Percentiles rank a stretch among this genome's conserved stretches.
Conservation (phyloP, 2,888 invertebrate species). For the Siphonodentalium dalli region DNA sequence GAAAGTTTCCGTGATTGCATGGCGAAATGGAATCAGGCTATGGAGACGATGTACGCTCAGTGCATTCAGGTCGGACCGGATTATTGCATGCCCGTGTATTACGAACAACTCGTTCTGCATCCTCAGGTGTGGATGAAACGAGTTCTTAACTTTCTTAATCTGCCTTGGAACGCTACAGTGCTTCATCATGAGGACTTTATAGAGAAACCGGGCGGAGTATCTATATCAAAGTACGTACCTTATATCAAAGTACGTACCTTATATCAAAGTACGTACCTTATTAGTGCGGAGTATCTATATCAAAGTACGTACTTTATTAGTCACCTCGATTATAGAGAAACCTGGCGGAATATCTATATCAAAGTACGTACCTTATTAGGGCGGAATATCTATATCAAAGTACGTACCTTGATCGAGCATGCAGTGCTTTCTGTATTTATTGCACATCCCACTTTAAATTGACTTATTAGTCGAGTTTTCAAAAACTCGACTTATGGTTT, state of each 20-base stretch:
- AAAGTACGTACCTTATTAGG: no score
- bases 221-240: slow-evolving; percentile 85
- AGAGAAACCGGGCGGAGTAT: slow-evolving; percentile 92
- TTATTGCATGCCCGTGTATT: slow-evolving; percentile 87
- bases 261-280: no score
- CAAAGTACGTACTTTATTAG: no score
- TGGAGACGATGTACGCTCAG: slow-evolving; percentile 80
- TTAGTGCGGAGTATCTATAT: no score
- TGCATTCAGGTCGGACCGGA: slow-evolving; percentile 51
- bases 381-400: no score
- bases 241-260: no score
- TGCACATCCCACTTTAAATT: no score
- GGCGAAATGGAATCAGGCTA: slow-evolving; percentile 95
- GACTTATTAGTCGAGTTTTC: no score
- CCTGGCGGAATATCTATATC: no score
- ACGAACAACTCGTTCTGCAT: slow-evolving; percentile 95
- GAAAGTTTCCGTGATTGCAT: slow-evolving; percentile 89
- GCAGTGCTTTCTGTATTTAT: no score
- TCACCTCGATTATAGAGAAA: background rate
- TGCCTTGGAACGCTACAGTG: slow-evolving; percentile 94
- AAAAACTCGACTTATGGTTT: no score
- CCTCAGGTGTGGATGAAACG: slow-evolving; percentile 87
- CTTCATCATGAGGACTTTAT: slow-evolving; percentile 97
- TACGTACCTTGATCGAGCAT: no score
- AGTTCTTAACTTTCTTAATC: slow-evolving; percentile 85